Evolutionary conservation across 35 echinoderm and acorn worm species (phyloP).

Genomic region (Stichopus chloronotus): DNA sequence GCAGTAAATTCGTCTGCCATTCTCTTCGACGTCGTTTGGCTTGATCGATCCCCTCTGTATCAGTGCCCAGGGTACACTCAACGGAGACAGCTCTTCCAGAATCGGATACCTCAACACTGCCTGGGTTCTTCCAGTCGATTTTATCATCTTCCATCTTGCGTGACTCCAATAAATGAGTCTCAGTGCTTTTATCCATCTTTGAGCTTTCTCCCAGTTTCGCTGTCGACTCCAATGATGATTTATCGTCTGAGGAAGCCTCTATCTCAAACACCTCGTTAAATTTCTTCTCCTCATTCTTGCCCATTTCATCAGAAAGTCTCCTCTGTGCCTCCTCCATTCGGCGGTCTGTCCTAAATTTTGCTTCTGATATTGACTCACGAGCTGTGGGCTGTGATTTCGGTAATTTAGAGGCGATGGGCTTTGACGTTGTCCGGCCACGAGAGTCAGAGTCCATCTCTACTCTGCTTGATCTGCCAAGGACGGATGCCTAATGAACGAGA

Average conservation of each 20-base stretch:
- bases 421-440: neutral
- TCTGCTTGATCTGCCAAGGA: neutral
- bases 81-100: neutral
- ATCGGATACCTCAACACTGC: neutral
- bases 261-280: neutral
- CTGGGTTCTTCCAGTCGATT: neutral
- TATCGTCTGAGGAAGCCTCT: neutral
- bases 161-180: neutral
- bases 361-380: neutral
- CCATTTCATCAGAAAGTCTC: neutral
- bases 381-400: neutral
- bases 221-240: neutral
- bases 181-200: neutral
- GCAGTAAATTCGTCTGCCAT: conserved; percentile 23
- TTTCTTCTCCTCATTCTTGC: neutral
- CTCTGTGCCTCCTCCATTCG: neutral
- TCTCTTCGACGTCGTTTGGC: conserved; percentile 7
- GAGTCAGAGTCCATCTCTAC: neutral
- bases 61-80: neutral
- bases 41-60: neutral
- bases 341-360: neutral
- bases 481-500: neutral
- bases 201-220: neutral
- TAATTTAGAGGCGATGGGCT: neutral
- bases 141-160: neutral